phyloP scores from a whole-genome alignment of 2,797 vertebrate genomes.

The Acrossocheilus wenchowensis region DNA sequence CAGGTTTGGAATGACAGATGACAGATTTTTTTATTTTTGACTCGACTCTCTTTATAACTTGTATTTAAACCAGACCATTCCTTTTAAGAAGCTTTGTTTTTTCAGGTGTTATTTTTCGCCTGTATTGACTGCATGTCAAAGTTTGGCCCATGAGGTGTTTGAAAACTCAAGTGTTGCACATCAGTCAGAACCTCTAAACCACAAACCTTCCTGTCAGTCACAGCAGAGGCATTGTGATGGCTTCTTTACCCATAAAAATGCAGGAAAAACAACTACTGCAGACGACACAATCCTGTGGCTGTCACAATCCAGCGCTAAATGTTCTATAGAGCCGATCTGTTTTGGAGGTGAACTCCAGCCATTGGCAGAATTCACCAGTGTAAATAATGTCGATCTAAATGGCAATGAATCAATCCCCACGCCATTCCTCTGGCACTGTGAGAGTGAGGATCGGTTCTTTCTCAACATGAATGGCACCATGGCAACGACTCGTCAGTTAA shows the following conservation, averaged over 20 bases:
- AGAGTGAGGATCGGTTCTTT: constrained; percentile 32
- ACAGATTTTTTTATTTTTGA: not conserved
- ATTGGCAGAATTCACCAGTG: constrained; percentile 17
- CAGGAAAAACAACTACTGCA: not conserved
- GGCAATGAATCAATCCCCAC: constrained; percentile 23
- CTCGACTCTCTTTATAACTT: not conserved
- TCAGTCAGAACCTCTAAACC: constrained; percentile 9
- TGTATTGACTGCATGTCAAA: not conserved
- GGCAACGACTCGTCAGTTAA: constrained; percentile 47
- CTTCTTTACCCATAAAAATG: constrained; percentile 21
- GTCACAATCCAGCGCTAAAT: constrained; percentile 8
- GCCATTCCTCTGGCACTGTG: not conserved
- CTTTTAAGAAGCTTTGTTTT: not conserved
- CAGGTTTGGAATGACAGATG: not conserved
- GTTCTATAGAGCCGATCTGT: constrained; percentile 17
- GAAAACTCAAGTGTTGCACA: not conserved
- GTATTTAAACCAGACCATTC: not conserved
- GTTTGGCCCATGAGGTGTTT: constrained; percentile 23
- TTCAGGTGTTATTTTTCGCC: not conserved
- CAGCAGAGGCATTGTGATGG: constrained; percentile 8
- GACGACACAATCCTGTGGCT: not conserved
- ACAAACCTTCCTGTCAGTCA: constrained; percentile 19
- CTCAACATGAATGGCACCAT: constrained; percentile 41
- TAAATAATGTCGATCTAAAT: constrained; percentile 36
- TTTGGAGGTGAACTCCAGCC: constrained; percentile 26